Conservation (phyloP, 1,140 invertebrate genomes). For the Archegozetes longisetosus region DNA sequence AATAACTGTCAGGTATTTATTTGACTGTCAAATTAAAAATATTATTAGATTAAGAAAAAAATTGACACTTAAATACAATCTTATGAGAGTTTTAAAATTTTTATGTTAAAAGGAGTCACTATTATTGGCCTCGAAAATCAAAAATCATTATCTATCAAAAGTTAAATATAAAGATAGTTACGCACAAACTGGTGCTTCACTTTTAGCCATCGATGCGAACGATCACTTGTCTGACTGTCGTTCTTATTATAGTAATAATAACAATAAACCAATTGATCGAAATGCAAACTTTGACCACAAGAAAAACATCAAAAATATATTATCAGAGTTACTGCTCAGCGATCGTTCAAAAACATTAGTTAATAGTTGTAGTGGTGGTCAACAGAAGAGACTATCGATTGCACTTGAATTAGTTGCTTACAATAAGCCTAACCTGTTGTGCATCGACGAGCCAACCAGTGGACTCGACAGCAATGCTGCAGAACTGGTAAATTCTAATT, state of each 20-base stretch:
- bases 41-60: too few relatives aligned
- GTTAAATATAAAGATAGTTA: background rate
- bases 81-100: too few relatives aligned
- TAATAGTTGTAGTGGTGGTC: conserved; percentile 44
- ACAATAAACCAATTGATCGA: background rate
- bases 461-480: background rate
- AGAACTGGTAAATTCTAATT: background rate
- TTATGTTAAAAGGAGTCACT: too few relatives aligned
- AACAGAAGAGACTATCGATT: conserved; percentile 78
- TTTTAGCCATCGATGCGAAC: background rate
- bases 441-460: conserved; percentile 4
- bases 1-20: conserved; percentile 61
- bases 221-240: background rate
- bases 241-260: background rate
- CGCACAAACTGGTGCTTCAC: background rate
- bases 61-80: too few relatives aligned
- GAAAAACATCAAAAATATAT: background rate
- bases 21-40: too few relatives aligned
- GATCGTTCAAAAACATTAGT: conserved; percentile 6
- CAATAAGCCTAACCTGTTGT: background rate
- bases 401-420: background rate
- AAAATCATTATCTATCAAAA: background rate
- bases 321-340: background rate
- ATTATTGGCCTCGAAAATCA: background rate
- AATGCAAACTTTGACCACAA: background rate